These are phyloP conservation scores for Lethocerus indicus DNA, from an alignment of 1,140 invertebrate genomes.

Conservation along the genomic window DNA sequence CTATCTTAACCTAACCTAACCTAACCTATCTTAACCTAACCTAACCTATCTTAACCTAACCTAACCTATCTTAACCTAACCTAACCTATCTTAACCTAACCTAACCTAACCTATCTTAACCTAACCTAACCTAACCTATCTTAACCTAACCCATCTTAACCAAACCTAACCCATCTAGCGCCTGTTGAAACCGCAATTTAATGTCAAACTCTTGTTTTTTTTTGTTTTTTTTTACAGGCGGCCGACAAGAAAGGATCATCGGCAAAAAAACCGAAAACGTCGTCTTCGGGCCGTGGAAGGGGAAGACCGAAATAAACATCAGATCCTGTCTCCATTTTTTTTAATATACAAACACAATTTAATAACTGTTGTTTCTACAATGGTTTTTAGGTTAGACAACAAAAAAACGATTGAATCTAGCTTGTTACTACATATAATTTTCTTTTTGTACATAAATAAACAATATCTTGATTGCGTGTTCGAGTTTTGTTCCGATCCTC, in stretches of 20 bases:
- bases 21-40: too few relatives aligned
- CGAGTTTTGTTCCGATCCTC: too few relatives aligned
- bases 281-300: background rate
- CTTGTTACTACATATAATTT: too few relatives aligned
- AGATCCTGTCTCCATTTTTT: too few relatives aligned
- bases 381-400: too few relatives aligned
- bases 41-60: background rate
- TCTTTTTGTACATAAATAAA: too few relatives aligned
- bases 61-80: background rate
- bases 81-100: background rate
- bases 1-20: background rate
- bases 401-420: too few relatives aligned
- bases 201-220: background rate
- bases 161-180: background rate
- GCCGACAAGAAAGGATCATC: background rate
- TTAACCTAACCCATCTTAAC: background rate
- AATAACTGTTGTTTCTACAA: too few relatives aligned
- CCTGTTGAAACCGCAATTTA: background rate
- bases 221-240: background rate
- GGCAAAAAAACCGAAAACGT: conserved; percentile 3
- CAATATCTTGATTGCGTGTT: too few relatives aligned
- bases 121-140: background rate
- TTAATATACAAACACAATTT: too few relatives aligned
- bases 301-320: conserved; percentile 1
- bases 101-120: background rate